Base-by-base conservation (phyloP, 2,113 vertebrate genomes). In the Pygoscelis adeliae region DNA sequence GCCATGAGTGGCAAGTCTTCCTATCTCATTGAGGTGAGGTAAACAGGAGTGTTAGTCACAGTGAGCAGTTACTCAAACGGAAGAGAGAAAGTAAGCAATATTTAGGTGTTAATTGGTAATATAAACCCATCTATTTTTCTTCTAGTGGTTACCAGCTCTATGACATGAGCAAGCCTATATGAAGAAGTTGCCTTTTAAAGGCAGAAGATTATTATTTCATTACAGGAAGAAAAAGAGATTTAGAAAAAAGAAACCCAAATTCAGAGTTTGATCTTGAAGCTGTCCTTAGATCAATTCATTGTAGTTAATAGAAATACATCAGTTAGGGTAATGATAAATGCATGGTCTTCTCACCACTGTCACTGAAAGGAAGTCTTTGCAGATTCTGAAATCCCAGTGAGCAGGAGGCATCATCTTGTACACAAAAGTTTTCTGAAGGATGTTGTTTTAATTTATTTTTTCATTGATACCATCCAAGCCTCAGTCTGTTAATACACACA, bases 51-150 rank as follows among this genome's bases (percentile, higher is more conserved):
- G 59, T n/a, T 83, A n/a, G 26, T 82, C 71, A 63, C 49, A 87
- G 83, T 8, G 62, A 90, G 36, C 21, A 40, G 25, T 23, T 87
- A 29, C 72, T 73, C 49, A 72, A 15, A 7, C 14, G 15, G 25
- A 72, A 84, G 50, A 71, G 49, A 66, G 66, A 40, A 10, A 27
- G 17, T 18, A 18, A 56, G 59, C 15, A 20, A 22, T 49, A 44
- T 65, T 67, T 81, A 84, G 74, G 70, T 94, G 90, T 91, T 95
- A 93, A 83, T 40, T 93, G 44, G 34, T 61, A 84, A 85, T 77
- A 22, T 27, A 89, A 66, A 47, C 55, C 42, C 27, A 49, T 62
- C 44, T 79, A 6, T 23, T 13, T 80, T 76, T 65, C 49, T 94
- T 73, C n/a, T 42, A 42, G 58, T 53, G n/a, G 32, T 66, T 93